These are phyloP conservation scores for Malurus splendens DNA, from an alignment of 2,797 vertebrate genomes.

Conservation along the genomic window DNA sequence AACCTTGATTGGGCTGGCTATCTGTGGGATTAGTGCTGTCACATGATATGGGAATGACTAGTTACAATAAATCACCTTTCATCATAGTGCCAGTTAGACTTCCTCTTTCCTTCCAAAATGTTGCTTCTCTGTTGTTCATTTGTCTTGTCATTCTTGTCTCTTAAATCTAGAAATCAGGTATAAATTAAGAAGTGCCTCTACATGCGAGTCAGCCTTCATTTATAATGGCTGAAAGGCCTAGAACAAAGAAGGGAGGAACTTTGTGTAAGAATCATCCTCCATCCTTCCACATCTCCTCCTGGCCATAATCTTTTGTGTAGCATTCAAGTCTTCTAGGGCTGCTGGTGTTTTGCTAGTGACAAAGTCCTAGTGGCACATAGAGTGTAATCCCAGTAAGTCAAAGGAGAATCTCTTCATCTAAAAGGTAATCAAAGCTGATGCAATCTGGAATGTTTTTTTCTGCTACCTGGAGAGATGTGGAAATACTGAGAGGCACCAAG, in stretches of 20 bases:
- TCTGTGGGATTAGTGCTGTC: neutral
- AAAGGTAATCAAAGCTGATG: conserved; percentile 40
- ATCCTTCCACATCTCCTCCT: neutral
- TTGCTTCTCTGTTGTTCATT: neutral
- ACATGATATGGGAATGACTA: neutral
- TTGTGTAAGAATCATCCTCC: neutral
- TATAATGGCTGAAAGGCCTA: neutral
- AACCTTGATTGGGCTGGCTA: neutral
- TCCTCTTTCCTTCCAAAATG: neutral
- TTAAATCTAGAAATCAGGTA: neutral
- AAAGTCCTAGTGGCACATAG: neutral
- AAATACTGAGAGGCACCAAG: conserved; percentile 38
- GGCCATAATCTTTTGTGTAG: neutral
- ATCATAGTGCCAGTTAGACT: neutral
- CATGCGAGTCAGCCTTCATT: neutral
- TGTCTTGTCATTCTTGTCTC: neutral
- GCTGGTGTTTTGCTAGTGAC: neutral
- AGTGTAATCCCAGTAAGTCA: neutral
- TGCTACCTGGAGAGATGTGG: conserved; percentile 1
- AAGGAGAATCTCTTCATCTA: neutral
- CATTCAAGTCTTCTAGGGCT: neutral
- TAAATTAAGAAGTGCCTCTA: neutral
- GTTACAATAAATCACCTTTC: neutral
- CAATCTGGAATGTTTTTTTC: conserved; percentile 24
- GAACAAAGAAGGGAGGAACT: neutral